These are phyloP conservation scores for Drosophila nikananu DNA, from an alignment of 1,140 invertebrate genomes.

Conservation along the genomic window DNA sequence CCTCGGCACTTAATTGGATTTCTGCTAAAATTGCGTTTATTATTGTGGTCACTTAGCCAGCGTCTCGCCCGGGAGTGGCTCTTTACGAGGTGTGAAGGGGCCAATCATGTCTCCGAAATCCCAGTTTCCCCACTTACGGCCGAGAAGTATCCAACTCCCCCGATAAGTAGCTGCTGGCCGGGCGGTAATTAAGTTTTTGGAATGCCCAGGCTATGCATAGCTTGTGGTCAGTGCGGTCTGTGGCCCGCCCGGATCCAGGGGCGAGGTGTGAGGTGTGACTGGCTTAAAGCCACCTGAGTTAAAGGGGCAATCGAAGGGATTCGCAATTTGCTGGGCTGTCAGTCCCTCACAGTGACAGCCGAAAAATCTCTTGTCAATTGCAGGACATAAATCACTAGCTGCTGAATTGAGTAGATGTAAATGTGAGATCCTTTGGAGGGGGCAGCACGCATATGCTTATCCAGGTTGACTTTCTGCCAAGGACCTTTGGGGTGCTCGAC, in stretches of 20 bases:
- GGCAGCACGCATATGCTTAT: conserved; percentile 20
- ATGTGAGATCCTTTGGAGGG: conserved; percentile 48
- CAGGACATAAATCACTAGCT: conserved; percentile 67
- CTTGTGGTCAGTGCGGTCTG: conserved; percentile 61
- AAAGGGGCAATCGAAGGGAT: conserved; percentile 35
- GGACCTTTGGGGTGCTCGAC: conserved; percentile 43
- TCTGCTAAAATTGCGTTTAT: conserved; percentile 82
- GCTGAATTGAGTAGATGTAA: conserved; percentile 64
- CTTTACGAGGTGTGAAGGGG: conserved; percentile 80
- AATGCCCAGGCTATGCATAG: conserved; percentile 44
- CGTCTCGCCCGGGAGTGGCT: conserved; percentile 12
- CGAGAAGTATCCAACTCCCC: conserved; percentile 17
- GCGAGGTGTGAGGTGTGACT: conserved; percentile 15
- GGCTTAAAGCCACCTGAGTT: conserved; percentile 45
- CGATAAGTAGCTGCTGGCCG: conserved; percentile 60
- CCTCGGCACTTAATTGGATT: conserved; percentile 76
- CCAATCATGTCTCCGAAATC: conserved; percentile 46
- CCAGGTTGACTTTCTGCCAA: conserved; percentile 32
- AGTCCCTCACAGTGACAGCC: conserved; percentile 55
- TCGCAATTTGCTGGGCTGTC: conserved; percentile 2
- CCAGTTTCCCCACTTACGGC: conserved; percentile 14
- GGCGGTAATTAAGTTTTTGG: conserved; percentile 79
- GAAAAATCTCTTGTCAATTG: conserved; percentile 75
- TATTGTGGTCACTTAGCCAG: conserved; percentile 65
- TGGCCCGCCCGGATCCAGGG: conserved; percentile 23